Conservation (phyloP, 2,113 vertebrate genomes). For the Eurypyga helias region DNA sequence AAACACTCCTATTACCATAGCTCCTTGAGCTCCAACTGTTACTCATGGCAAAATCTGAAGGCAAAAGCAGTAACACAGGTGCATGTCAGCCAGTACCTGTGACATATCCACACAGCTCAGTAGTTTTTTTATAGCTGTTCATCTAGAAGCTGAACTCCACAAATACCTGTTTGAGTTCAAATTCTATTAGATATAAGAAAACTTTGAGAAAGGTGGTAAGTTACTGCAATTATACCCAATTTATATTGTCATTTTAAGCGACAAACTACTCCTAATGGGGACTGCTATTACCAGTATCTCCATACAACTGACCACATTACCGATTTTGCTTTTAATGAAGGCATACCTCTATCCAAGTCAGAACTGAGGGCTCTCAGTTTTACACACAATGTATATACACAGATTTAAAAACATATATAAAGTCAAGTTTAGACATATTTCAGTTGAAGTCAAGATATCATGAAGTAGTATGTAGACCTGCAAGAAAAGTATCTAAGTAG, state of each 20-base stretch:
- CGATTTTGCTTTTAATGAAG: not conserved
- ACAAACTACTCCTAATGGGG: not conserved
- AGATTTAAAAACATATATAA: not conserved
- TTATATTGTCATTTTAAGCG: not conserved
- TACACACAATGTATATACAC: not conserved
- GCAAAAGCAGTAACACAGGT: slow-evolving; percentile 62
- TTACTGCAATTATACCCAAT: not conserved
- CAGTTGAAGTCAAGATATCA: not conserved
- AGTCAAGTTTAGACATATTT: not conserved
- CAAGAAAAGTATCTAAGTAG: not conserved
- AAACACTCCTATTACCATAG: slow-evolving; percentile 58
- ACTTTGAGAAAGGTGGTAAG: not conserved
- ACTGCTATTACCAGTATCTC: not conserved
- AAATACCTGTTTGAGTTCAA: not conserved
- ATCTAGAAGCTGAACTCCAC: not conserved
- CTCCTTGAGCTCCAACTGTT: slow-evolving; percentile 48
- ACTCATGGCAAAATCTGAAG: slow-evolving; percentile 52
- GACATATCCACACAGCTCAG: not conserved
- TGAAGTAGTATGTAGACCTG: not conserved
- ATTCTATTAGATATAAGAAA: not conserved
- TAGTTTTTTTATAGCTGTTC: not conserved
- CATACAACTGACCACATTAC: not conserved
- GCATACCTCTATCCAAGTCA: not conserved
- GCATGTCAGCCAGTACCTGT: slow-evolving; percentile 23
- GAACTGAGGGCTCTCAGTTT: not conserved